Base-by-base conservation (phyloP, 1,140 invertebrate species). In the Philotrypesis tridentata region DNA sequence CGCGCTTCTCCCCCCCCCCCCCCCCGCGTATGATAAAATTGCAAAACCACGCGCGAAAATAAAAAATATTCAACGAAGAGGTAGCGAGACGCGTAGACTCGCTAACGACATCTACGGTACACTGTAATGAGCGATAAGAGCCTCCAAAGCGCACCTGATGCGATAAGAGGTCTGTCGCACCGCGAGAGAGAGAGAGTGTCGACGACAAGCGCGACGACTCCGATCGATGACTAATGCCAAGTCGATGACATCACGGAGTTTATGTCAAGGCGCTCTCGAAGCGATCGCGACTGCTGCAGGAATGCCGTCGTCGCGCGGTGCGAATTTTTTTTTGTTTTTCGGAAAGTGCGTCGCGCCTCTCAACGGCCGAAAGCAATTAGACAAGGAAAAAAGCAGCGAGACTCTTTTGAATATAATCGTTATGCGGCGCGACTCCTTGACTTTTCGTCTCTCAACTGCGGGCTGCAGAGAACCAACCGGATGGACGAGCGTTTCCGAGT, bases 201-300 rank as follows among this genome's bases (percentile, higher is more conserved):
- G n/a, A 70, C 31, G 67, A 71, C 33, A 43, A 71, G 21, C 68
- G 4, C 21, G n/a, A n/a, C 23, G 68, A n/a, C 33, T 25, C 14
- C n/a, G 31, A 1, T 37, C 33, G 23, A 71, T 71, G 68, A 71
- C n/a, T 71, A 71, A 71, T 71, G 43, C 37, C 37, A 43, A 71
- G 68, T 71, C 37, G 68, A 71, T 71, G 68, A 40, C 68, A 43
- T 71, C 68, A 71, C n/a, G 14, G n/a, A 68, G 68, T 43, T 71
- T 71, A 25, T 40, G 21, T 43, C 33, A 71, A 71, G 68, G 68
- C 33, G 5, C 0, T 71, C 25, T 71, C 25, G 68, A 17, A 21
- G 2, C 8, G 68, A 43, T 7, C 43, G n/a, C 31, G 43, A 40
- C n/a, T n/a, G n/a, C n/a, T n/a, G n/a, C n/a, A n/a, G n/a, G n/a